Evolutionary conservation across 2,888 invertebrate species (phyloP).

Genomic region (Silvanus unidentatus): DNA sequence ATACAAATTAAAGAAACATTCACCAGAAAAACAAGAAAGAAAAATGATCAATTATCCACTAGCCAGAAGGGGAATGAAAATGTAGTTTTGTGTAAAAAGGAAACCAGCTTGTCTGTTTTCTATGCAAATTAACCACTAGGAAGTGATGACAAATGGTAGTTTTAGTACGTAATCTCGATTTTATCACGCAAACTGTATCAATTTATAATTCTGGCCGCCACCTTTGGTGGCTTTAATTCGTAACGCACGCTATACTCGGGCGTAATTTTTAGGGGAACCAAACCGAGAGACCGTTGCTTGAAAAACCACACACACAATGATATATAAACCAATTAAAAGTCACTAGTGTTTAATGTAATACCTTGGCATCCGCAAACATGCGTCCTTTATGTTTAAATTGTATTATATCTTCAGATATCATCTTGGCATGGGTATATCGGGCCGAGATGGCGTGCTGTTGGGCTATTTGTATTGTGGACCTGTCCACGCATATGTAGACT

Average conservation of each 20-base stretch:
- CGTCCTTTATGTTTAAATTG: conserved; percentile 41
- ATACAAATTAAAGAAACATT: no score
- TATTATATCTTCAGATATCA: conserved; percentile 36
- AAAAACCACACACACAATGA: conserved; percentile 33
- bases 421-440: conserved; percentile 20
- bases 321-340: conserved; percentile 45
- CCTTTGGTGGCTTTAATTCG: background rate
- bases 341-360: conserved; percentile 43
- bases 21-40: no score
- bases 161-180: no score
- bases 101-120: no score
- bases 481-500: conserved; percentile 18
- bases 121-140: no score
- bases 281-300: no score
- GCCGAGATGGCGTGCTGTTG: conserved; percentile 36
- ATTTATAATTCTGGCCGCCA: conserved; percentile 21
- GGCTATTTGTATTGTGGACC: conserved; percentile 34
- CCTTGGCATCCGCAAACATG: conserved; percentile 42
- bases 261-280: background rate
- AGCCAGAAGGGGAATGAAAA: no score
- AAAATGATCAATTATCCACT: no score
- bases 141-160: no score
- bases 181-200: conserved; percentile 16
- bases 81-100: no score
- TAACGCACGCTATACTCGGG: conserved; percentile 1